Evolutionary conservation across 2,797 vertebrate genomes (phyloP), one percentile per base, ranked within the genome.

Genomic region (Micromesistius poutassou): DNA sequence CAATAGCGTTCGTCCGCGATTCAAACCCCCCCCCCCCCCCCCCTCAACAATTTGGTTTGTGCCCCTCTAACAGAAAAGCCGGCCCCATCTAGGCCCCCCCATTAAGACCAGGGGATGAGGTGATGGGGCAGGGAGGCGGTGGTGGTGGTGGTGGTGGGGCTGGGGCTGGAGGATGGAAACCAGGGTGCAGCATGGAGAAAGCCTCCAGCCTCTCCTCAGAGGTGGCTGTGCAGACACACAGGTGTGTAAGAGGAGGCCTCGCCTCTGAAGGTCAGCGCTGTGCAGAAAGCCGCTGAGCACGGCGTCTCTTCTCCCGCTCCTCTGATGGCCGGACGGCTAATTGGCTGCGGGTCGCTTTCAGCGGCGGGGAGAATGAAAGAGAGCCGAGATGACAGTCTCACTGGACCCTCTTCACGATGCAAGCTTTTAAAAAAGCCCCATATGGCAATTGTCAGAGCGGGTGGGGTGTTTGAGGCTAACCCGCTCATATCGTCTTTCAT

Each of bases 251-350:
- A 81, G 82, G 82, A 85, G 77, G 79, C 71, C 77, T 83, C 79
- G 77, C 86, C n/a, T n/a, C n/a, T n/a, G n/a, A 88, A 89, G 90
- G 89, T 90, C 85, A 81, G 85, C 82, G 83, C 84, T 90, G 87
- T 88, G 87, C 85, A 84, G 86, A 81, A 77, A 76, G 55, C 76
- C 80, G 12, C 78, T 80, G 84, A 86, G 82, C 77, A 36, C 3
- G 3, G 40, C 14, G 1, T 85, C 75, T 50, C 84, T 66, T 80
- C 85, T 86, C 85, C 80, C 74, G 76, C 79, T 80, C 81, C 77
- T 77, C 76, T 79, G 79, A 87, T 80, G 78, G 79, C 84, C 30
- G 74, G 79, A 70, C 74, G 82, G 86, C 87, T 90, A 89, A 91
- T 90, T 91, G 87, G 87, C 80, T 82, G 71, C 72, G 81, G 84